A percentile compares a stretch with the other conserved stretches of the same genome.
Evolutionary conservation across 1,140 invertebrate genomes (phyloP).

Genomic region (Charaxes varanes): DNA sequence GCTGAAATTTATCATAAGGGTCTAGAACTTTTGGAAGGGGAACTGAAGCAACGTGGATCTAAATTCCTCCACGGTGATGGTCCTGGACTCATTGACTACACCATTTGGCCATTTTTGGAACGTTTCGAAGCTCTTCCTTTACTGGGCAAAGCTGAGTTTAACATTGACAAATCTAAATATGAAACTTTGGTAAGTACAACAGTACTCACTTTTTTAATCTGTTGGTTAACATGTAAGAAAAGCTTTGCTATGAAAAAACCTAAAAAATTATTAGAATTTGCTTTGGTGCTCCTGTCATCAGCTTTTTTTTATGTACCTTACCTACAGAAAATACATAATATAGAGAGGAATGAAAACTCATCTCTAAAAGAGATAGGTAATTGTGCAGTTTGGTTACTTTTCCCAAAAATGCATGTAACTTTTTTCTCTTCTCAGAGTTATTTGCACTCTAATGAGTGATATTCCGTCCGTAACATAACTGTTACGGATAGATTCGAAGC

Average conservation of each 20-base stretch:
- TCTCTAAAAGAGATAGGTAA: too few species aligned
- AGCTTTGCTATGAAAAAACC: not conserved
- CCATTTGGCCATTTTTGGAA: slow-evolving; percentile 93
- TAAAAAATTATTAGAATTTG: not conserved
- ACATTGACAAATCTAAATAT: slow-evolving; percentile 62
- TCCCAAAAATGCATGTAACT: too few species aligned
- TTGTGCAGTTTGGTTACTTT: too few species aligned
- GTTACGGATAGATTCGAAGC: too few species aligned
- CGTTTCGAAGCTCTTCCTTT: slow-evolving; percentile 77
- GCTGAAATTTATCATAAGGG: slow-evolving; percentile 61
- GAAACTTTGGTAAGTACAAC: slow-evolving; percentile 41
- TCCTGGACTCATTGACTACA: slow-evolving; percentile 87
- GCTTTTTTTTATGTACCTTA: too few species aligned
- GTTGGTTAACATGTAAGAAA: too few species aligned
- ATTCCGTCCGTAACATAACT: too few species aligned
- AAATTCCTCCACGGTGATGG: slow-evolving; percentile 80
- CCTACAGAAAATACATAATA: too few species aligned
- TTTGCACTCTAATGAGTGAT: too few species aligned
- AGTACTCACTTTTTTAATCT: not conserved
- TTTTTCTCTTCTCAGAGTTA: too few species aligned
- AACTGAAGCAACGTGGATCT: slow-evolving; percentile 78
- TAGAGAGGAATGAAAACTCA: too few species aligned
- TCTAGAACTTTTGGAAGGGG: slow-evolving; percentile 80
- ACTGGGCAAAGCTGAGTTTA: slow-evolving; percentile 75
- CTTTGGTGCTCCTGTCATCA: not conserved